A percentile compares a stretch with the other conserved stretches of the same genome.
These are phyloP conservation scores for Epinotia brunnichana DNA, from an alignment of 2,888 invertebrate species.

Conservation along the genomic window DNA sequence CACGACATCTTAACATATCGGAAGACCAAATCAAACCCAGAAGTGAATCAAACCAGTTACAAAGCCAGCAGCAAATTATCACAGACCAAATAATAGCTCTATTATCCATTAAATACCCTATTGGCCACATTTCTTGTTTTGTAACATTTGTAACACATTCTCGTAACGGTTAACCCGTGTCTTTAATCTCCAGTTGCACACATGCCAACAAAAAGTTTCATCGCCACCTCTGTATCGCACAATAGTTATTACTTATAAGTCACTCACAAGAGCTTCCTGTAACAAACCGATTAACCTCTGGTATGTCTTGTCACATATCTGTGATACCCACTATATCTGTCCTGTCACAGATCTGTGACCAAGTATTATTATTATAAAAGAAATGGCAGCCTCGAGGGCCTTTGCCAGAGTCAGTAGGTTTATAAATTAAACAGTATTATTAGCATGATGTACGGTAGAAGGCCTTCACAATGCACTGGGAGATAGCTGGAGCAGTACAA, in stretches of 20 bases:
- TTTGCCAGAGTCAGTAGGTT: no score
- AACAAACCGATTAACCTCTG: not conserved
- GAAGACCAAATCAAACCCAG: slow-evolving; percentile 53
- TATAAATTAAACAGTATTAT: no score
- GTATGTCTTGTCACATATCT: no score
- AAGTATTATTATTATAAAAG: no score
- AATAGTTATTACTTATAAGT: not conserved
- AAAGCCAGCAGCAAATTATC: slow-evolving; percentile 54
- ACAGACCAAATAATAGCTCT: slow-evolving; percentile 52
- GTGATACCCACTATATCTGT: no score
- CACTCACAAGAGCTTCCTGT: not conserved
- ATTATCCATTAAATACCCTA: not conserved
- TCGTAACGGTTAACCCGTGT: slow-evolving; percentile 30
- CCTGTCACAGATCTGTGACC: no score
- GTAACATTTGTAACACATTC: not conserved
- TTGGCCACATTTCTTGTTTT: not conserved
- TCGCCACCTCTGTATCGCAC: slow-evolving; percentile 1
- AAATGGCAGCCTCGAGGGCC: no score
- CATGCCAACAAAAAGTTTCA: slow-evolving; percentile 10
- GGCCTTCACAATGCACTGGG: no score
- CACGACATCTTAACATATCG: slow-evolving; percentile 44
- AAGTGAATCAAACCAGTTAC: slow-evolving; percentile 47
- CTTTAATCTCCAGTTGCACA: slow-evolving; percentile 17
- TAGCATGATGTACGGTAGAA: no score
- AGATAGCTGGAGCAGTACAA: no score